Base-by-base conservation (phyloP, 1,140 invertebrate genomes). In the Maniola jurtina region DNA sequence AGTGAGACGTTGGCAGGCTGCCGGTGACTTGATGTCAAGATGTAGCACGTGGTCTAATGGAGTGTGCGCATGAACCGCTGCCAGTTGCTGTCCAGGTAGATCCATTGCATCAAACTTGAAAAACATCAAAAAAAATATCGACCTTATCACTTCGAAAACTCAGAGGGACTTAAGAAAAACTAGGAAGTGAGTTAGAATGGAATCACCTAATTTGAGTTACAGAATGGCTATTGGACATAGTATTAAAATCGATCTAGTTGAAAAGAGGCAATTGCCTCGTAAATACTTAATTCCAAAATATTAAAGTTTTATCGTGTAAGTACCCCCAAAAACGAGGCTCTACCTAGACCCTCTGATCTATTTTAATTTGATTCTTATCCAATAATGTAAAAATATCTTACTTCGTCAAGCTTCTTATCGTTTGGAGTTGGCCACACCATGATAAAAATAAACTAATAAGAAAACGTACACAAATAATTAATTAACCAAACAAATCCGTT, bases 101-200 rank as follows among this genome's bases (percentile, higher is more conserved):
- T 85, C 81, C 83, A 86, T 88, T 1, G 80, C 81, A 58, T 88
- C 80, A 61, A 80, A 88, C 88, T 90, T 47, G 8, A 70, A 48
- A 71, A 50, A 38, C 5, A 45, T 15, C 36, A 6, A 10, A 60
- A 36, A n/a, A n/a, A n/a, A n/a, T n/a, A 40, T 42, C 40, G 42
- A 47, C 40, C 8, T n/a, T 38, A 25, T 56, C n/a, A 4, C 25
- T 25, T 25, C 1, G 25, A 25, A 25, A 25, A 25, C 25, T 25
- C 25, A 25, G 25, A 25, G 25, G 4, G 25, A 25, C 25, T 25
- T 25, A 25, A 4, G 4, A 25, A 25, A 25, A n/a, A n/a, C n/a
- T 25, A 25, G 25, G 4, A 4, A 25, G 25, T 25, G 4, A 25
- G 1, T 25, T 25, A 25, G 25, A 25, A 25, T 2, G 4, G 25